Evolutionary conservation across 2,888 invertebrate species (phyloP).

Genomic region (Cryptophagus acutangulus): DNA sequence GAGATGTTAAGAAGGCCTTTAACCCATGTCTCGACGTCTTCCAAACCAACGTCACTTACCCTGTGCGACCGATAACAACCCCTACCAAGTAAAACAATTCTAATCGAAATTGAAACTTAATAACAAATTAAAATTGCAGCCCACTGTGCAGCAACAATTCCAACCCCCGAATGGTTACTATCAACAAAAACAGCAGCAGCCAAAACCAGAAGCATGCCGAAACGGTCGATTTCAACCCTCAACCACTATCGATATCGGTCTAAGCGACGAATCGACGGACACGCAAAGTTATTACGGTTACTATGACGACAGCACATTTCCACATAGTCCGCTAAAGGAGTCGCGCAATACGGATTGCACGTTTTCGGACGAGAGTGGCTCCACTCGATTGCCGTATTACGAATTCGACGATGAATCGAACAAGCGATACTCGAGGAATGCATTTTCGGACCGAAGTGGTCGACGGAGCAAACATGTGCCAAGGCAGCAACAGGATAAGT

Average conservation of each 20-base stretch:
- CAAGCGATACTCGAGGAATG: constrained; percentile 32
- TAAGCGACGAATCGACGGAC: constrained; percentile 38
- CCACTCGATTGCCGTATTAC: constrained; percentile 38
- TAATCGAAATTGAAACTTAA: too few relatives aligned
- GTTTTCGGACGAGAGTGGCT: constrained; percentile 41
- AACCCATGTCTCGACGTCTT: constrained; percentile 42
- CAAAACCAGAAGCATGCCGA: constrained; percentile 11
- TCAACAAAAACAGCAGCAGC: too few relatives aligned
- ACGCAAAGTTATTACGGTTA: constrained; percentile 38
- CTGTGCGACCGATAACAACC: constrained; percentile 34
- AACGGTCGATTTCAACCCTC: constrained; percentile 21
- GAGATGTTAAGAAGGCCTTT: constrained; percentile 38
- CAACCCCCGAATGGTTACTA: too few relatives aligned
- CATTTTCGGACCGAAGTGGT: constrained; percentile 21
- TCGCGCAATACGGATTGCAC: constrained; percentile 30
- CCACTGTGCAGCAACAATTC: too few relatives aligned
- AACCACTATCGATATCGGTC: constrained; percentile 33
- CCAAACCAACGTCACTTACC: constrained; percentile 33
- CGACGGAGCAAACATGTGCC: neutral
- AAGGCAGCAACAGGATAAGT: too few relatives aligned
- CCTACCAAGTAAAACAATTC: constrained; percentile 36
- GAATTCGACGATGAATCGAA: constrained; percentile 35
- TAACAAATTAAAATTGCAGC: too few relatives aligned
- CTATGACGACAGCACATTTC: constrained; percentile 38
- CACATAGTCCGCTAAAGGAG: constrained; percentile 30